Base-by-base conservation (phyloP, 2,888 invertebrate genomes). In the Lithosia quadra region DNA sequence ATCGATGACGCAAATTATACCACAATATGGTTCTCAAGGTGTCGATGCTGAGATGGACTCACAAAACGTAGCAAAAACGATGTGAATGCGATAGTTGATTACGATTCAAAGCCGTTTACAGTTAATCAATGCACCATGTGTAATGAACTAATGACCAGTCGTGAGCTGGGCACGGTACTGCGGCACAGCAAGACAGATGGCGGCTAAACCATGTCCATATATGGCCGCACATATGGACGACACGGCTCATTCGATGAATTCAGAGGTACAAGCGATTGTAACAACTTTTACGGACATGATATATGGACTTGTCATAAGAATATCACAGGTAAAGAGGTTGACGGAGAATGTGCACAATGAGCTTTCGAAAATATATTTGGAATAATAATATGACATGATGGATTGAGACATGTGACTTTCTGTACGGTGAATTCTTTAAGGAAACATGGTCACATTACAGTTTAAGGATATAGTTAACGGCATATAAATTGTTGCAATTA, bases 61-160 rank as follows among this genome's bases (percentile, higher is more conserved):
- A 79, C 76, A 78, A 83, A 82, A 56, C 78, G 74, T 67, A 74
- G 76, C 79, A 71, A 72, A 63, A 78, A 78, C 77, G 69, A 75
- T 56, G 80, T 87, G 84, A 87, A 90, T 87, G 81, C 77, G 84
- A 84, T 81, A 85, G 83, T 86, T 89, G 90, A 92, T 91, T 90
- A 88, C 87, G 81, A 80, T 84, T 85, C 84, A 86, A 84, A 85
- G 81, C 86, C 88, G 88, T 90, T 88, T 90, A 88, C 83, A 91
- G 90, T 86, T 90, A 91, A 92, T 91, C 89, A 89, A 91, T 89
- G 86, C 89, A 85, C 89, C 89, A 92, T 91, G 88, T 91, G 89
- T 85, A 87, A 84, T 80, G 81, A 77, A 74, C 80, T 85, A 87
- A 84, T 80, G 81, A 78, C 75, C 80, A 83, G 83, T 80, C 85